Percentiles rank a stretch among this genome's conserved stretches.
These are phyloP conservation scores for Clarias fuscus DNA, from an alignment of 2,797 vertebrate genomes.

Conservation along the genomic window DNA sequence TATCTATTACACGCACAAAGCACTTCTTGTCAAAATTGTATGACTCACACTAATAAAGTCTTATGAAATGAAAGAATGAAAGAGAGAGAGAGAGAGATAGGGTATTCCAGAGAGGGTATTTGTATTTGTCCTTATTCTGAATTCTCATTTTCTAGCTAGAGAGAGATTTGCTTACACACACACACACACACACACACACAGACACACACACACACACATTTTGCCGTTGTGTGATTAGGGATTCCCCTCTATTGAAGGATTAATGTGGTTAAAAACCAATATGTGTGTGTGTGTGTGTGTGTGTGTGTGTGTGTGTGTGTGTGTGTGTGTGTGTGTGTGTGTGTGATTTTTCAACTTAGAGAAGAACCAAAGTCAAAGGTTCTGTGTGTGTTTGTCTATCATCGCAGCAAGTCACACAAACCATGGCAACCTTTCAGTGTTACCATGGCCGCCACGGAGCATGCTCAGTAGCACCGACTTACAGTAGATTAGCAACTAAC, in stretches of 20 bases:
- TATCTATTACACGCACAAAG: neutral
- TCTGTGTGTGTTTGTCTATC: neutral
- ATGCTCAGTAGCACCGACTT: neutral
- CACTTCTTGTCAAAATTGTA: neutral
- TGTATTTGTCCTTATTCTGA: neutral
- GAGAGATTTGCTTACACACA: neutral
- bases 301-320: neutral
- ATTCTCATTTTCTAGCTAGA: constrained; percentile 12
- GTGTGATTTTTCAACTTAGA: constrained; percentile 1
- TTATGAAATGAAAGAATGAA: neutral
- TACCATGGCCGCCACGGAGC: constrained; percentile 33
- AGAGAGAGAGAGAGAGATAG: neutral
- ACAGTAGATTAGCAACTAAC: neutral
- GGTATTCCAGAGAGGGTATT: neutral
- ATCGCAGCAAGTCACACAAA: constrained; percentile 30
- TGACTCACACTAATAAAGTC: neutral
- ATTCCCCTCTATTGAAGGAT: neutral
- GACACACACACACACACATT: neutral
- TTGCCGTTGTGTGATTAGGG: neutral
- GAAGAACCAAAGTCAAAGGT: constrained; percentile 1
- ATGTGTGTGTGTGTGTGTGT: constrained; percentile 22
- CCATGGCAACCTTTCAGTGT: constrained; percentile 37
- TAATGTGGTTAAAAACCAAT: neutral
- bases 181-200: constrained; percentile 14
- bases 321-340: constrained; percentile 17